A percentile compares a stretch with the other conserved stretches of the same genome.
These are phyloP conservation scores for Casuarius casuarius DNA, from an alignment of 2,113 vertebrate species.

Conservation along the genomic window DNA sequence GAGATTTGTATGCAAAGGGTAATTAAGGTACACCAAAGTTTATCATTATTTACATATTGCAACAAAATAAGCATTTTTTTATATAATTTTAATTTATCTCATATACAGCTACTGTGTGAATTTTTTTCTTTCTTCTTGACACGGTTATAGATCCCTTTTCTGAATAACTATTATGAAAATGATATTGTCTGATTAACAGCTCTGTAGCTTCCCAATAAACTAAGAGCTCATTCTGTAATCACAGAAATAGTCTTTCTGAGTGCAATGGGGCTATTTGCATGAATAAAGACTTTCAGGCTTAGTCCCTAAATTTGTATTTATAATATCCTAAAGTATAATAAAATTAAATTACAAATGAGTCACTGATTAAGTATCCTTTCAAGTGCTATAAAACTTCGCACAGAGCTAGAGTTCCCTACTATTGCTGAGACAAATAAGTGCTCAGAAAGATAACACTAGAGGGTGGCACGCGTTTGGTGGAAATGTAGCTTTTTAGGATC, in stretches of 20 bases:
- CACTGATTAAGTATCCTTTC: slow-evolving; percentile 64
- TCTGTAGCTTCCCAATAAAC: slow-evolving; percentile 45
- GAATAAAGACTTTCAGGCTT: slow-evolving; percentile 47
- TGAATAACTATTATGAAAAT: slow-evolving; percentile 40
- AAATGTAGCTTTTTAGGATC: background rate
- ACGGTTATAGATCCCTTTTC: background rate
- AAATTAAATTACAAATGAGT: slow-evolving; percentile 66
- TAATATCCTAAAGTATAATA: slow-evolving; percentile 55
- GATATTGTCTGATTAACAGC: slow-evolving; percentile 57
- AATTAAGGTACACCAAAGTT: background rate
- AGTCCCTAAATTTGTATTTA: slow-evolving; percentile 65
- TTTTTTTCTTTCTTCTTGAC: background rate
- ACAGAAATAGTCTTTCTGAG: slow-evolving; percentile 44
- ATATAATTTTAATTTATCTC: background rate
- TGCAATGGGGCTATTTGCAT: slow-evolving; percentile 51
- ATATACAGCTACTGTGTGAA: background rate
- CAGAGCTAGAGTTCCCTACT: slow-evolving; percentile 1
- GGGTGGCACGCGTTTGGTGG: background rate
- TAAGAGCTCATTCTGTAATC: slow-evolving; percentile 53
- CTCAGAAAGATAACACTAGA: slow-evolving; percentile 9
- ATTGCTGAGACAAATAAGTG: slow-evolving; percentile 25
- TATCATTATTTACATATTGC: background rate
- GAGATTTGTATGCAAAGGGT: background rate
- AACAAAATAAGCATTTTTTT: background rate
- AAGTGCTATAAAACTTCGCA: slow-evolving; percentile 50